Percentiles rank a stretch among this genome's conserved stretches.
Conservation (phyloP, 1,140 invertebrate genomes). For the Lepidurus couesii region DNA sequence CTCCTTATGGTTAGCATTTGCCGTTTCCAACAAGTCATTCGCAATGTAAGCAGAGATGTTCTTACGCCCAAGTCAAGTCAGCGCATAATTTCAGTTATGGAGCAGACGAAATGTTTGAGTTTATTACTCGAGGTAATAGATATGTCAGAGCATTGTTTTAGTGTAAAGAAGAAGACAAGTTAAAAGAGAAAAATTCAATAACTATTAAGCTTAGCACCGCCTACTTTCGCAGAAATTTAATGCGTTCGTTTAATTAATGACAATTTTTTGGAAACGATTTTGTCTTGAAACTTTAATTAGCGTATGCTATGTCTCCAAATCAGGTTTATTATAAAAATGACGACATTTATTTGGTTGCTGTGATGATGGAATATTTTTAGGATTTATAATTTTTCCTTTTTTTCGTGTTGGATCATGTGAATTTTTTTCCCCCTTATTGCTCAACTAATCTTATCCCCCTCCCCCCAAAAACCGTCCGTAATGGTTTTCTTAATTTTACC, state of each 20-base stretch:
- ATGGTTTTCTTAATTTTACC: not conserved
- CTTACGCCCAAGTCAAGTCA: not conserved
- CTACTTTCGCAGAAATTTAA: not conserved
- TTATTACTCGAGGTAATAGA: not conserved
- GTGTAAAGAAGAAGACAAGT: no score
- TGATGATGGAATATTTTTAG: not conserved
- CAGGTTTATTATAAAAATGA: not conserved
- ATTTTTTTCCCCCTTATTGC: not conserved
- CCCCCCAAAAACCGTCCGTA: not conserved
- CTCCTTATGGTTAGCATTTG: not conserved
- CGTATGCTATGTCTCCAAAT: not conserved
- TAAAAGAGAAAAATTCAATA: not conserved
- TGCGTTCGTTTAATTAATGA: not conserved
- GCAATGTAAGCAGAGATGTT: not conserved
- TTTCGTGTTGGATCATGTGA: not conserved
- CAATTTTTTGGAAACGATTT: not conserved
- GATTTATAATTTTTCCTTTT: not conserved
- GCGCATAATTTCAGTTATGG: not conserved
- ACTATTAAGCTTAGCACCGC: not conserved
- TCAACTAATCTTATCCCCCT: slow-evolving; percentile 11
- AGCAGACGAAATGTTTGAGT: not conserved
- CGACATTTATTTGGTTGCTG: not conserved
- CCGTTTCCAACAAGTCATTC: slow-evolving; percentile 4
- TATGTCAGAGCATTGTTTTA: no score
- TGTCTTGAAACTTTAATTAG: not conserved